Percentiles rank a stretch among this genome's conserved stretches.
Conservation (phyloP, 2,113 vertebrate genomes). For the Lepus americanus region DNA sequence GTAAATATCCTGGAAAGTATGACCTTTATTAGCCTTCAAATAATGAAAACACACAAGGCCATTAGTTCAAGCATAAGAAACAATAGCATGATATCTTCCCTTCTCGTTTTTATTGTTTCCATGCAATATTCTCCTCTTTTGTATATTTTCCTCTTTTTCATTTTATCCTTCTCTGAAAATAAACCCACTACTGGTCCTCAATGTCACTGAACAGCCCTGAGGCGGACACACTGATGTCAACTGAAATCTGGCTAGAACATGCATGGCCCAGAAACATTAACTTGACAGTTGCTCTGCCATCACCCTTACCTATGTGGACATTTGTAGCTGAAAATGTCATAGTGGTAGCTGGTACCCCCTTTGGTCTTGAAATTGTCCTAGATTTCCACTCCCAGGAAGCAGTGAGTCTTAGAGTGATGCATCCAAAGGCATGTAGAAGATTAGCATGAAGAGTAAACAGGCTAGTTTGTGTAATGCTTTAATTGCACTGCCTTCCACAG, state of each 20-base stretch:
- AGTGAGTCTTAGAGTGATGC: neutral
- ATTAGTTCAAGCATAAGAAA: neutral
- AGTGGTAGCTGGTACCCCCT: neutral
- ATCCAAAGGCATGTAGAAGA: neutral
- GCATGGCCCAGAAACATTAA: neutral
- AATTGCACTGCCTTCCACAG: neutral
- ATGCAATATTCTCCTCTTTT: neutral
- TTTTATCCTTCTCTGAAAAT: neutral
- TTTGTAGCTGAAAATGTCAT: neutral
- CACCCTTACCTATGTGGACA: neutral
- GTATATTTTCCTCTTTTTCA: neutral
- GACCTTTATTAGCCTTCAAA: neutral
- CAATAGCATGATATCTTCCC: neutral
- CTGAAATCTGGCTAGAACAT: neutral
- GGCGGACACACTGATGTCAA: neutral
- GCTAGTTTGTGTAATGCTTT: neutral
- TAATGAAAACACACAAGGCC: neutral
- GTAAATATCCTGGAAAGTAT: neutral
- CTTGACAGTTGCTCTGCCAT: constrained; percentile 8
- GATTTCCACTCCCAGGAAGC: neutral
- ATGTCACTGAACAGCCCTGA: neutral
- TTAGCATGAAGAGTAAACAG: neutral
- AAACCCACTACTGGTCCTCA: too few species aligned
- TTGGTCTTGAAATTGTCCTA: neutral
- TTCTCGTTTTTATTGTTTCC: neutral